Evolutionary conservation across 1,140 invertebrate species (phyloP).

Genomic region (Antheraea mylitta): DNA sequence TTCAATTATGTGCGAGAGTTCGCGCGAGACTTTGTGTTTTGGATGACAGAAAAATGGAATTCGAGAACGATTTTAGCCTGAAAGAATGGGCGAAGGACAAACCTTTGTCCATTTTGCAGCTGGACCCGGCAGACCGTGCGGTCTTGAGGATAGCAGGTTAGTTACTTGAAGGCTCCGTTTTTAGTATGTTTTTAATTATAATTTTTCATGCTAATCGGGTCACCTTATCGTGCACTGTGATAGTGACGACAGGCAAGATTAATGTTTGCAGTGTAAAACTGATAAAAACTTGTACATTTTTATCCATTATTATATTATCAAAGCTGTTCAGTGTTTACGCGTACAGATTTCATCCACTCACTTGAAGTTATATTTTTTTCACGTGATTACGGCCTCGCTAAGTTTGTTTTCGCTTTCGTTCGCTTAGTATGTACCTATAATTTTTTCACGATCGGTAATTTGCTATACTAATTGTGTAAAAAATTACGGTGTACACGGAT

Average conservation of each 20-base stretch:
- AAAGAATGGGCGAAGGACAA: conserved; percentile 98
- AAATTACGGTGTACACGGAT: conserved; percentile 6
- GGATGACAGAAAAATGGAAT: conserved; percentile 85
- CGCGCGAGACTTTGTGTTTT: conserved; percentile 71
- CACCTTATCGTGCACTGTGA: conserved; percentile 38
- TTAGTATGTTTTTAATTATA: neutral
- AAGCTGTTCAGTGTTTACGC: conserved; percentile 15
- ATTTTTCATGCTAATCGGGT: conserved; percentile 33
- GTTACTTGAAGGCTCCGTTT: conserved; percentile 32
- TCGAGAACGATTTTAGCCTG: conserved; percentile 90
- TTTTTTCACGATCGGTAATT: conserved; percentile 10
- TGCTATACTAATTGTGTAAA: conserved; percentile 2
- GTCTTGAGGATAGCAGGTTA: conserved; percentile 97
- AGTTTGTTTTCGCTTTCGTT: conserved; percentile 19
- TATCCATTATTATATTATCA: conserved; percentile 24
- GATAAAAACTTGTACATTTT: conserved; percentile 26
- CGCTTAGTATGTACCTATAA: neutral
- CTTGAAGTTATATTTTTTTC: conserved; percentile 9
- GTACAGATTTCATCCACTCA: conserved; percentile 13
- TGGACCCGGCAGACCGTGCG: conserved; percentile 96
- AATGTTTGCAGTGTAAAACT: conserved; percentile 34
- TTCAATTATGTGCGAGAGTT: conserved; percentile 74
- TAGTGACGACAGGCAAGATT: conserved; percentile 36
- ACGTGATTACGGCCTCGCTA: conserved; percentile 13
- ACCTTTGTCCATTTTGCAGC: conserved; percentile 95